Evolutionary conservation across 2,113 vertebrate species (phyloP), one percentile per base, ranked within the genome.

Genomic region (Serilophus lunatus): DNA sequence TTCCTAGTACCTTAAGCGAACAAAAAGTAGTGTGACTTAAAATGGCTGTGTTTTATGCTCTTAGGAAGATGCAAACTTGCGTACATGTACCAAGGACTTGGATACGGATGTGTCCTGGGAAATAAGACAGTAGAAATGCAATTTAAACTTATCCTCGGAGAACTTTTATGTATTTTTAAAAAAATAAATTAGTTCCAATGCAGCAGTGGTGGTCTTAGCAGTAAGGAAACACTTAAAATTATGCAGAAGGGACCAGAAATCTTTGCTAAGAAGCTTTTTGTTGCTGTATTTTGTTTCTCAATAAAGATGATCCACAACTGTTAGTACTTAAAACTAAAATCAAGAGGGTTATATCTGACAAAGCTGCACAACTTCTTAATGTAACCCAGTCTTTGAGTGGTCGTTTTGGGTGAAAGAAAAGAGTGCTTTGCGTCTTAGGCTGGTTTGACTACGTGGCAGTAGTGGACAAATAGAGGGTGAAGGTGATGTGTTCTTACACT

Each of bases 141-240:
- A 96, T 95, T 95, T 96, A 93, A 90, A 90, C 51, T 93, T 90
- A 56, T 77, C 93, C 87, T 94, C 49, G 33, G 94, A 93, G 91
- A 96, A 57, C 24, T 47, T 91, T 92, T 88, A 59, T 70, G 79
- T 94, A 36, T 88, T 96, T 95, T 60, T 54, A 19, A 18, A 86
- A 89, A 95, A 95, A 97, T 78, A 96, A 95, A 96, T 94, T 95
- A 94, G 88, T 95, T 96, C 71, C 96, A 94, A 86, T 82, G 85
- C 82, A 93, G 51, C 68, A 57, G 77, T 51, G 83, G 83, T 95
- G 86, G 96, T 92, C 95, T 95, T 86, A 69, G 75, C 71, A 93
- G 92, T 50, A 92, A 93, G 93, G 57, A 94, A 91, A 90, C 77
- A 90, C 78, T 95, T 84, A 79, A 44, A 95, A 95, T 91, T 85